A percentile compares a stretch with the other conserved stretches of the same genome.
These are phyloP conservation scores for Perdix hodgsoniae DNA, from an alignment of 2,797 vertebrate species.

Conservation along the genomic window DNA sequence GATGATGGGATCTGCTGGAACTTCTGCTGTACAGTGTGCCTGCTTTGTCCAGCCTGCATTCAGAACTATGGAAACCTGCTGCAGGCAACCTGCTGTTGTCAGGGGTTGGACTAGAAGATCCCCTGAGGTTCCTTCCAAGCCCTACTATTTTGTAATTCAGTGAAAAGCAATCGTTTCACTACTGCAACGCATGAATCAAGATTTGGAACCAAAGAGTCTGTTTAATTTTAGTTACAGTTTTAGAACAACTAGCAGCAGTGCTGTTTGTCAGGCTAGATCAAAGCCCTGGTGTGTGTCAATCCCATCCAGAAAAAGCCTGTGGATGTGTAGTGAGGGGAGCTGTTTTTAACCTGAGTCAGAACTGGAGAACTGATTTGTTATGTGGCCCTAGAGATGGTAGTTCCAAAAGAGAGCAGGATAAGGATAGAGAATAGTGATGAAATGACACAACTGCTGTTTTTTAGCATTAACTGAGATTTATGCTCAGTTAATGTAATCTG, in stretches of 20 bases:
- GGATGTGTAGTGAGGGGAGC: background rate
- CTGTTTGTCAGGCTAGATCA: background rate
- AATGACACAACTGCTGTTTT: background rate
- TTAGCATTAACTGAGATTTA: background rate
- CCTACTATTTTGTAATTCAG: no score
- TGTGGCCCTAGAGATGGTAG: background rate
- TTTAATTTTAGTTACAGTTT: no score
- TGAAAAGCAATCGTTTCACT: no score
- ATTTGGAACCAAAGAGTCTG: no score
- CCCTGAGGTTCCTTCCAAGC: no score
- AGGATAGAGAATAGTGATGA: background rate
- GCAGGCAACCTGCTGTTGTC: no score
- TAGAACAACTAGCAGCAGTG: background rate
- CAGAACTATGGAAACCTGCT: no score
- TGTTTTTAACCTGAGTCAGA: background rate
- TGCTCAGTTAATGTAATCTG: background rate
- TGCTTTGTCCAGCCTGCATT: background rate
- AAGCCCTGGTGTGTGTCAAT: background rate
- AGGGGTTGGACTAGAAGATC: no score
- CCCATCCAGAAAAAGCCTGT: background rate
- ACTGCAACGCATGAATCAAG: no score
- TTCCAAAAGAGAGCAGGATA: rapidly evolving
- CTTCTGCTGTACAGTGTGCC: background rate
- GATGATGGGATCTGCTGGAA: background rate
- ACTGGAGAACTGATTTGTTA: background rate